phyloP scores from a whole-genome alignment of 2,797 vertebrate genomes.

The Vespertilio murinus region DNA sequence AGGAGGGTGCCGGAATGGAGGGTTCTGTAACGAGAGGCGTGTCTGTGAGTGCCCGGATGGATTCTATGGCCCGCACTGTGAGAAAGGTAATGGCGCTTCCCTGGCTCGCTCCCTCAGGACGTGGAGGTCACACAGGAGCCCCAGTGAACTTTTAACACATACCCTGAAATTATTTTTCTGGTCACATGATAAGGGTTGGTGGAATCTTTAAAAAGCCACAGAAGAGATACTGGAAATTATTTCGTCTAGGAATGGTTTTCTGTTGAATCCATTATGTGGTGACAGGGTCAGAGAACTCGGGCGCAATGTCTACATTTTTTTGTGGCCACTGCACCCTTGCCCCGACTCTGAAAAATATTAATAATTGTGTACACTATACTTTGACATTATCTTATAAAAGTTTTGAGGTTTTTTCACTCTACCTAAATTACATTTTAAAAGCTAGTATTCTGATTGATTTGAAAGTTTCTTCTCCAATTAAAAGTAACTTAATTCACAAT shows the following conservation, averaged over 20 bases:
- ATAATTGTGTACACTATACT: not conserved
- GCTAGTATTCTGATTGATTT: not conserved
- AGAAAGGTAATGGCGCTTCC: slow-evolving; percentile 88
- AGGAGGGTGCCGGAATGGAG: slow-evolving; percentile 92
- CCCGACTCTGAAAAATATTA: not conserved
- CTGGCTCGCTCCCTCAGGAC: not conserved
- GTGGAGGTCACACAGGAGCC: not conserved
- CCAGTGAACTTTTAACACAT: not conserved
- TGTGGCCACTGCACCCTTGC: not conserved
- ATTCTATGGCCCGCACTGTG: slow-evolving; percentile 92
- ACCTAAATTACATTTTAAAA: not conserved
- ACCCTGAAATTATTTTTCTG: slow-evolving; percentile 34
- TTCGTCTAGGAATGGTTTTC: not conserved
- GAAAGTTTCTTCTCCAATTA: slow-evolving; percentile 56
- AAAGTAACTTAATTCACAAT: not conserved
- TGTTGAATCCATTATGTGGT: not conserved
- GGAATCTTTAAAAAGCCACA: slow-evolving; percentile 47
- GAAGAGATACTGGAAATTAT: not conserved
- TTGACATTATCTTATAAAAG: not conserved
- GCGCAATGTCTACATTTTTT: not conserved
- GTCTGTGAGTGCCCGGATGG: slow-evolving; percentile 92
- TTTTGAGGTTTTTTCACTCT: not conserved
- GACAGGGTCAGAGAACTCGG: not conserved
- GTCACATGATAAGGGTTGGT: not conserved
- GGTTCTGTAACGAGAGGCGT: slow-evolving; percentile 90